phyloP scores from a whole-genome alignment of 2,113 vertebrate genomes.

The Muscicapa adusta region DNA sequence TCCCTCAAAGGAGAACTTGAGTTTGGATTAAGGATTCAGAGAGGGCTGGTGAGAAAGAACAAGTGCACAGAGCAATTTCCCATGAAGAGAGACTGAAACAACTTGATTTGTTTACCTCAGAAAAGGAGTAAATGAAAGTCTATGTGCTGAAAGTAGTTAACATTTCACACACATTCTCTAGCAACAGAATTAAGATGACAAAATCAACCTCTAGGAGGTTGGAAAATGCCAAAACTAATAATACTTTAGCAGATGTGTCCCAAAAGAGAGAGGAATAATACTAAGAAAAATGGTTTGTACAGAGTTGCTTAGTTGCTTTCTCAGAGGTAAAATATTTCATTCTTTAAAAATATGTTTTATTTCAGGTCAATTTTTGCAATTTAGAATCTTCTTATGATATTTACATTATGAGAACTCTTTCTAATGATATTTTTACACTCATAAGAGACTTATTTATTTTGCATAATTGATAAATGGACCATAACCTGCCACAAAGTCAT shows the following conservation, averaged over 20 bases:
- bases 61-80: not conserved
- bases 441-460: not conserved
- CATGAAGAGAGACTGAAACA: not conserved
- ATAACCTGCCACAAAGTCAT: not conserved
- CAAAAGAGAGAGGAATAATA: not conserved
- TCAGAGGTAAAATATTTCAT: not conserved
- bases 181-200: not conserved
- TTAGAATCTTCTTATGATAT: not conserved
- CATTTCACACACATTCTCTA: not conserved
- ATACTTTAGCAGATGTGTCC: not conserved
- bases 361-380: not conserved
- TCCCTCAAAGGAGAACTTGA: not conserved
- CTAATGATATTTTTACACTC: not conserved
- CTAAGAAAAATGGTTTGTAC: not conserved
- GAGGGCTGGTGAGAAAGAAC: not conserved
- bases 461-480: not conserved
- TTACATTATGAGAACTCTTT: not conserved
- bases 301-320: not conserved
- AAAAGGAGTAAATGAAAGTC: not conserved
- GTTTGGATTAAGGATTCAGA: not conserved
- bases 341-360: not conserved
- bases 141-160: not conserved
- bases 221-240: not conserved
- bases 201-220: not conserved
- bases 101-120: not conserved